phyloP scores from a whole-genome alignment of 2,113 vertebrate genomes.

The Panthera tigris region DNA sequence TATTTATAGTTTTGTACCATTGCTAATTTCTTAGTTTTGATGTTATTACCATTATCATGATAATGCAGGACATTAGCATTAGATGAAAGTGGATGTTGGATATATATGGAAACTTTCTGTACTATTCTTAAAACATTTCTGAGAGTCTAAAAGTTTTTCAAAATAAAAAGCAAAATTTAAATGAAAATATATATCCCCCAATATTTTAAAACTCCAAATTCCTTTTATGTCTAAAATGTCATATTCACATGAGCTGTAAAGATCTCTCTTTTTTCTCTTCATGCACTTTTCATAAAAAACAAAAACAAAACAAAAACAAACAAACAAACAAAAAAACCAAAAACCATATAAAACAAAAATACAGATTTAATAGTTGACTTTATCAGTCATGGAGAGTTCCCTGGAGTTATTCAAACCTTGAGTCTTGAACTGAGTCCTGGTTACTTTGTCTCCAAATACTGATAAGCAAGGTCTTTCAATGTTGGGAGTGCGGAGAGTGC shows the following conservation, averaged over 20 bases:
- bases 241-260: not conserved
- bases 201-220: not conserved
- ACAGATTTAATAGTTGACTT: not conserved
- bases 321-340: too few species aligned
- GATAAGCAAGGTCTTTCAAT: not conserved
- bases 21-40: not conserved
- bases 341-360: not conserved
- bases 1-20: not conserved
- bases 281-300: not conserved
- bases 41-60: not conserved
- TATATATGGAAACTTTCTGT: not conserved
- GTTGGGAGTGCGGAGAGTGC: not conserved
- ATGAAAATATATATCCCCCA: not conserved
- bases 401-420: not conserved
- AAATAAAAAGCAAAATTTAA: not conserved
- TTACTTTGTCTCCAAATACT: not conserved
- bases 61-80: not conserved
- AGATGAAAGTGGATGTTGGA: not conserved
- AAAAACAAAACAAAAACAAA: not conserved
- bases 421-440: not conserved
- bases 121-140: not conserved
- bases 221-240: not conserved
- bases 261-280: not conserved
- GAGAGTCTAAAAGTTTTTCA: not conserved
- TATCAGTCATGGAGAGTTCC: not conserved